These are phyloP conservation scores for Junonia oenone DNA, from an alignment of 2,888 invertebrate genomes.

Conservation along the genomic window DNA sequence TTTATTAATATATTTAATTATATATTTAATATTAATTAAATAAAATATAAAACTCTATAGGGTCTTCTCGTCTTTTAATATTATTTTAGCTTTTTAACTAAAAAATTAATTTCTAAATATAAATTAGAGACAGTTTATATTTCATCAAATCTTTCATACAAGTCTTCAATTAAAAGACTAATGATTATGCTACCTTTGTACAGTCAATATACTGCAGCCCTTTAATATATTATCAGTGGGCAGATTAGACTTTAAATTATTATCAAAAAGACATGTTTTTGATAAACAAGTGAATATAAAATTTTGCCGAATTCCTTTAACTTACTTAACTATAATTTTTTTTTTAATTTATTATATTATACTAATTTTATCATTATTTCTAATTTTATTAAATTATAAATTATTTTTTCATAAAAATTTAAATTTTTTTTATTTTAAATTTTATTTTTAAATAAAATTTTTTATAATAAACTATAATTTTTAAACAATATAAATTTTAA, in stretches of 20 bases:
- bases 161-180: conserved; percentile 56
- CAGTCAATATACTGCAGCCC: conserved; percentile 83
- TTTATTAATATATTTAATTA: conserved; percentile 44
- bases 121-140: conserved; percentile 78
- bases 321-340: conserved; percentile 47
- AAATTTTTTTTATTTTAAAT: neutral
- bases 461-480: conserved; percentile 71
- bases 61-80: conserved; percentile 50
- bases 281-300: conserved; percentile 85
- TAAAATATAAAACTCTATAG: conserved; percentile 79
- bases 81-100: conserved; percentile 79
- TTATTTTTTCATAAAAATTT: conserved; percentile 44
- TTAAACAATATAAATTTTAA: conserved; percentile 80
- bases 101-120: conserved; percentile 64
- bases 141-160: conserved; percentile 68
- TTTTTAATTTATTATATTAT: conserved; percentile 74
- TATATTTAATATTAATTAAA: conserved; percentile 47
- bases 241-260: conserved; percentile 72
- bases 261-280: conserved; percentile 86
- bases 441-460: neutral
- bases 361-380: conserved; percentile 82
- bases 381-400: conserved; percentile 49
- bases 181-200: conserved; percentile 39
- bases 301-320: conserved; percentile 82
- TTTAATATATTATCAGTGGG: conserved; percentile 84